These are phyloP conservation scores for Melieria crassipennis DNA, from an alignment of 2,888 invertebrate genomes.

Conservation along the genomic window DNA sequence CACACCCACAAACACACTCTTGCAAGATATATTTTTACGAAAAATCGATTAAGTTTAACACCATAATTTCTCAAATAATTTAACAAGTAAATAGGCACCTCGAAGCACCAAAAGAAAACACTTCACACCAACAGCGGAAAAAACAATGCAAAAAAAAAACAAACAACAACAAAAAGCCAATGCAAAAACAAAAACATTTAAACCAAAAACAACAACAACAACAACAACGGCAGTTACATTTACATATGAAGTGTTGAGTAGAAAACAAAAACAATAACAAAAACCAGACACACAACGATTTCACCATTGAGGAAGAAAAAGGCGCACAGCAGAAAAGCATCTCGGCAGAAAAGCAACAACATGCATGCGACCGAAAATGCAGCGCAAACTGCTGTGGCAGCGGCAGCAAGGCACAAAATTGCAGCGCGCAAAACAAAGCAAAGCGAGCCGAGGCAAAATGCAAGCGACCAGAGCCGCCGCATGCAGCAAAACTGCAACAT, in stretches of 20 bases:
- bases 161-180: background rate
- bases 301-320: slow-evolving; percentile 25
- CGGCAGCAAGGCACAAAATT: slow-evolving; percentile 11
- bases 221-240: background rate
- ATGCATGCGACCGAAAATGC: background rate
- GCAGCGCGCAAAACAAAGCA: slow-evolving; percentile 19
- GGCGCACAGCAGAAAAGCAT: background rate
- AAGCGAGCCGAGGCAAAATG: background rate
- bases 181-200: background rate
- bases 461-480: no score
- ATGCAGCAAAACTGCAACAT: no score
- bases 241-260: background rate
- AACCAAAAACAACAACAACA: background rate
- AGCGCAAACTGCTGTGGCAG: background rate
- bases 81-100: background rate
- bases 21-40: no score
- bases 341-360: background rate
- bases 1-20: background rate
- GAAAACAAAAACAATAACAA: background rate
- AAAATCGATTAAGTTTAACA: slow-evolving; percentile 14
- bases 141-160: background rate
- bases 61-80: slow-evolving; percentile 4
- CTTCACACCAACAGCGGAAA: background rate
- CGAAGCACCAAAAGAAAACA: background rate
- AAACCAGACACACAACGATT: background rate